Evolutionary conservation across 2,113 vertebrate species (phyloP).

Genomic region (Sceloporus undulatus): DNA sequence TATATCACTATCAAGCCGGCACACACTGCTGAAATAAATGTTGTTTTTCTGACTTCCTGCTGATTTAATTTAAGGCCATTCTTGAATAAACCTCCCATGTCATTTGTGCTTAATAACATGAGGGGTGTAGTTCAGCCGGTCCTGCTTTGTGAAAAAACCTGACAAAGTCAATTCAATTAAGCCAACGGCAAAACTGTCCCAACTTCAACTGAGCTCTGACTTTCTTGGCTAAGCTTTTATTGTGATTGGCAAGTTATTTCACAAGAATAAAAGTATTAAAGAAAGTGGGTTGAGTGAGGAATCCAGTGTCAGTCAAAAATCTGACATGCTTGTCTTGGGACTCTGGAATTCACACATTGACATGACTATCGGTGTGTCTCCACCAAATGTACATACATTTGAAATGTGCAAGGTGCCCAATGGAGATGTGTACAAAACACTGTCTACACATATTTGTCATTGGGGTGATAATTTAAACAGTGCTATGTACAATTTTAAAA

Average conservation of each 20-base stretch:
- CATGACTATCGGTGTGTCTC: no score
- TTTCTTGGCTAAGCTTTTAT: not conserved
- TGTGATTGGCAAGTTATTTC: not conserved
- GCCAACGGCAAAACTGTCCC: not conserved
- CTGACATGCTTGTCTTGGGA: no score
- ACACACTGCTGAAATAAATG: conserved; percentile 25
- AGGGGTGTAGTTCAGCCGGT: not conserved
- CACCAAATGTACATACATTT: no score
- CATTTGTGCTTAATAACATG: conserved; percentile 4
- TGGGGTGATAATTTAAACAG: no score
- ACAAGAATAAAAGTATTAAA: not conserved
- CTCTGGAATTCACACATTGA: no score
- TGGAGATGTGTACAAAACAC: no score
- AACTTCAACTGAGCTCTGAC: not conserved
- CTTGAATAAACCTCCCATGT: not conserved
- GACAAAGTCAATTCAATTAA: conserved; percentile 30
- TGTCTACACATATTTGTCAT: no score
- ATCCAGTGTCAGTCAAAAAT: not conserved
- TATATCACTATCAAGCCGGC: not conserved
- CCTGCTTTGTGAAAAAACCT: conserved; percentile 10
- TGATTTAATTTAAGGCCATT: conserved; percentile 23
- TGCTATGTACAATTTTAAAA: no score
- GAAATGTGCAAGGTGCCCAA: no score
- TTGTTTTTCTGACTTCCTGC: conserved; percentile 23
- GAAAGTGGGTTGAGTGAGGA: not conserved